These are phyloP conservation scores for Seriola dumerili DNA, from an alignment of 2,113 vertebrate genomes.

Conservation along the genomic window DNA sequence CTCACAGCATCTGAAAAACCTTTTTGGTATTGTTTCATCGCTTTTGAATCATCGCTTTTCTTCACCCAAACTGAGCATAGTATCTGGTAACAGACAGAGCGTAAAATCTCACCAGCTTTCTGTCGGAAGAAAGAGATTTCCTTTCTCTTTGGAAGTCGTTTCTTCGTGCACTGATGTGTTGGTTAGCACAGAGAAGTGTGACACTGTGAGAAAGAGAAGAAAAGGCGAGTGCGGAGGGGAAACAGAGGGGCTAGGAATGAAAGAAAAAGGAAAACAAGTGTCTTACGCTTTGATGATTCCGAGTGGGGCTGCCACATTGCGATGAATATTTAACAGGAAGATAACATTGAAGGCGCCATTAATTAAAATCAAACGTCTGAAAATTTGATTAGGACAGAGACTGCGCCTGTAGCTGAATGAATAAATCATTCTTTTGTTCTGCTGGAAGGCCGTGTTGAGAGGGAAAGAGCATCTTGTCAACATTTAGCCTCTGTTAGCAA, in stretches of 20 bases:
- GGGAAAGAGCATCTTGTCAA: constrained; percentile 71
- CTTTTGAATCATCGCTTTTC: constrained; percentile 47
- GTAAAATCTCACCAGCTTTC: constrained; percentile 50
- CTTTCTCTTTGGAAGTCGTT: constrained; percentile 45
- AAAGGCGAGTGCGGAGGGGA: constrained; percentile 8
- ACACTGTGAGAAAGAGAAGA: constrained; percentile 35
- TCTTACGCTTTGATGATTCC: constrained; percentile 72
- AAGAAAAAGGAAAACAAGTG: constrained; percentile 63
- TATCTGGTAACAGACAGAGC: constrained; percentile 62
- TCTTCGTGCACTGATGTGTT: constrained; percentile 53
- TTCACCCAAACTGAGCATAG: constrained; percentile 54
- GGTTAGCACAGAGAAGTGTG: constrained; percentile 38
- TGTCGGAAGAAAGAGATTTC: constrained; percentile 44
- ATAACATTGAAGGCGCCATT: constrained; percentile 79
- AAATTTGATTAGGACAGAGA: constrained; percentile 82
- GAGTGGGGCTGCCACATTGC: constrained; percentile 57
- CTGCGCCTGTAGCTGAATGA: constrained; percentile 71
- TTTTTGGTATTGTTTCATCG: constrained; percentile 28
- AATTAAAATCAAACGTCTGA: constrained; percentile 84
- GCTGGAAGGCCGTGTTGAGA: constrained; percentile 62
- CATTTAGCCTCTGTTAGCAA: constrained; percentile 71
- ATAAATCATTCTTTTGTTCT: constrained; percentile 81
- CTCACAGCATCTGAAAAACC: constrained; percentile 28
- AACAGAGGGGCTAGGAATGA: constrained; percentile 29
- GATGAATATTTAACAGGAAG: constrained; percentile 81